Conservation (phyloP, 2,113 vertebrate species). For the Eublepharis macularius region DNA sequence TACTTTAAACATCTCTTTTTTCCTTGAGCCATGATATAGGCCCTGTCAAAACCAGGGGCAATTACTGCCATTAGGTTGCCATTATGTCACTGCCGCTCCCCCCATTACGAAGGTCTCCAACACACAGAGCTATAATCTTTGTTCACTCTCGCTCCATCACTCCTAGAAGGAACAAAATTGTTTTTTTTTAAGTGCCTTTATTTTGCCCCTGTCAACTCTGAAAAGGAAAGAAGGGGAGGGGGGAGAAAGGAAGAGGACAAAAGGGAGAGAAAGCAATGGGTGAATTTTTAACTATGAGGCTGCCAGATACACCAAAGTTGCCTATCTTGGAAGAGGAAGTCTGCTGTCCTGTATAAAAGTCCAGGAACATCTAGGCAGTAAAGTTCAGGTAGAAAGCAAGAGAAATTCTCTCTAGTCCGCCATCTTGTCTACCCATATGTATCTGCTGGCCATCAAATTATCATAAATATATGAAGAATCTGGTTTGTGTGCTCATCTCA, state of each 20-base stretch:
- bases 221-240: constrained; percentile 74
- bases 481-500: background rate
- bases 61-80: constrained; percentile 99
- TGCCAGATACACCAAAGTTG: constrained; percentile 60
- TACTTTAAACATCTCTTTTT: constrained; percentile 92
- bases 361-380: background rate
- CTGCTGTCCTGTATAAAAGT: background rate
- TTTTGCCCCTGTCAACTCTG: constrained; percentile 85
- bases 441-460: background rate
- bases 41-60: constrained; percentile 98
- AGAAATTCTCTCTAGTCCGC: background rate
- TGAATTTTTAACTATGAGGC: constrained; percentile 81
- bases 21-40: constrained; percentile 96
- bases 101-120: constrained; percentile 82
- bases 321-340: background rate
- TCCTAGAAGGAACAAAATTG: constrained; percentile 90
- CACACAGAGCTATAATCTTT: constrained; percentile 98
- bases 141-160: constrained; percentile 95
- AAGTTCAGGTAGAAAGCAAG: background rate
- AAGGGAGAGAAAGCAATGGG: constrained; percentile 73
- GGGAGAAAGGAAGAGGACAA: constrained; percentile 35
- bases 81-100: constrained; percentile 97
- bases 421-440: too few species aligned
- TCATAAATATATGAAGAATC: background rate
- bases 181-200: constrained; percentile 83